A percentile compares a stretch with the other conserved stretches of the same genome.
Evolutionary conservation across 1,140 invertebrate genomes (phyloP).

Genomic region (Drosophila pseudoobscura): DNA sequence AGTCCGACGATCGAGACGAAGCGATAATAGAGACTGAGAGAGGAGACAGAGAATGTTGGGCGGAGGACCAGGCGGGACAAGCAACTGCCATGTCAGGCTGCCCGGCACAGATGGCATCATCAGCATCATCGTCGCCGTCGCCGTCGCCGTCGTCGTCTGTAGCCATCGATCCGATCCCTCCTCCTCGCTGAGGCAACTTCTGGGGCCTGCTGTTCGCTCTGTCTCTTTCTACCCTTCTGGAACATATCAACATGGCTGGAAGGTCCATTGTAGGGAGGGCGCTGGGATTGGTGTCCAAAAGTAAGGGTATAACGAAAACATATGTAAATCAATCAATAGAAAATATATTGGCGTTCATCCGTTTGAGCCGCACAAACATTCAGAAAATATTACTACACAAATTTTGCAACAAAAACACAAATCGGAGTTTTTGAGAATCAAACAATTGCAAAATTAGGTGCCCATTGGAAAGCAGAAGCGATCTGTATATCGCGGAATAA

Average conservation of each 20-base stretch:
- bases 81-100: conserved; percentile 54
- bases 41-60: neutral
- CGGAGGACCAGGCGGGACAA: conserved; percentile 28
- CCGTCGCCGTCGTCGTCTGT: conserved; percentile 10
- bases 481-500: too few species aligned
- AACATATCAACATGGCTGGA: neutral
- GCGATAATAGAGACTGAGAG: conserved; percentile 66
- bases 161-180: conserved; percentile 41
- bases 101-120: conserved; percentile 63
- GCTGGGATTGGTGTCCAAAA: too few species aligned
- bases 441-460: too few species aligned
- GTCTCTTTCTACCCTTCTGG: neutral
- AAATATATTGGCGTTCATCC: too few species aligned
- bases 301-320: too few species aligned
- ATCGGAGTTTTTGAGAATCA: too few species aligned
- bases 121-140: conserved; percentile 45
- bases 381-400: too few species aligned
- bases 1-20: conserved; percentile 50
- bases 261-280: too few species aligned
- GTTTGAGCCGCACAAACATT: too few species aligned
- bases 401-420: too few species aligned
- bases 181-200: neutral
- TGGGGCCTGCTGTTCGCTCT: conserved; percentile 8
- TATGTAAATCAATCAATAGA: too few species aligned
- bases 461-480: too few species aligned